Conservation (phyloP, 2,888 invertebrate genomes). For the Amphipoea oculea region DNA sequence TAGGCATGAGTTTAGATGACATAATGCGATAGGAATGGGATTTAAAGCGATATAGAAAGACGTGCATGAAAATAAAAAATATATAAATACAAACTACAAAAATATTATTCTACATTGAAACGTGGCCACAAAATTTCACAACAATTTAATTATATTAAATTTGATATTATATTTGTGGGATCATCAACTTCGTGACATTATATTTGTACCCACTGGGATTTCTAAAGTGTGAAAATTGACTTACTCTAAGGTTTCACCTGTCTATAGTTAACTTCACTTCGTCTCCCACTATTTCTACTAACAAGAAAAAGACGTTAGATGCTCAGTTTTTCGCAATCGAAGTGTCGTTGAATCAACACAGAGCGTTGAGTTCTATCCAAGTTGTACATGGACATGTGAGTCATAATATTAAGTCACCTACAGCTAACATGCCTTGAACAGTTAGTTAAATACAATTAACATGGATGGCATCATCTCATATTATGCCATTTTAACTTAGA, state of each 20-base stretch:
- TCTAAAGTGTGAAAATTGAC: conserved; percentile 34
- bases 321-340: conserved; percentile 27
- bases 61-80: conserved; percentile 68
- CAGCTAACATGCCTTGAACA: conserved; percentile 41
- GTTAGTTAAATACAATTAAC: conserved; percentile 67
- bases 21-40: conserved; percentile 37
- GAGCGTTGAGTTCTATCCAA: conserved; percentile 31
- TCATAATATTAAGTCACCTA: conserved; percentile 61
- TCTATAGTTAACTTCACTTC: conserved; percentile 28
- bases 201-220: conserved; percentile 23
- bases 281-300: conserved; percentile 22
- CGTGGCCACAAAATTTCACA: conserved; percentile 43
- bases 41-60: conserved; percentile 56
- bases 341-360: conserved; percentile 37
- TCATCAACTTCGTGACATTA: conserved; percentile 15
- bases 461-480: conserved; percentile 53
- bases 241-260: conserved; percentile 29
- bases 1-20: conserved; percentile 56
- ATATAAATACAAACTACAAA: conserved; percentile 54
- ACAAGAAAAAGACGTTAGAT: conserved; percentile 17
- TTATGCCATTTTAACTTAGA: conserved; percentile 16
- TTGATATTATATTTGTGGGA: conserved; percentile 21
- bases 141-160: not conserved
- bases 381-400: conserved; percentile 50
- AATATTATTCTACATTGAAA: conserved; percentile 41